phyloP scores from a whole-genome alignment of 2,113 vertebrate species.

The Cichladusa arquata region DNA sequence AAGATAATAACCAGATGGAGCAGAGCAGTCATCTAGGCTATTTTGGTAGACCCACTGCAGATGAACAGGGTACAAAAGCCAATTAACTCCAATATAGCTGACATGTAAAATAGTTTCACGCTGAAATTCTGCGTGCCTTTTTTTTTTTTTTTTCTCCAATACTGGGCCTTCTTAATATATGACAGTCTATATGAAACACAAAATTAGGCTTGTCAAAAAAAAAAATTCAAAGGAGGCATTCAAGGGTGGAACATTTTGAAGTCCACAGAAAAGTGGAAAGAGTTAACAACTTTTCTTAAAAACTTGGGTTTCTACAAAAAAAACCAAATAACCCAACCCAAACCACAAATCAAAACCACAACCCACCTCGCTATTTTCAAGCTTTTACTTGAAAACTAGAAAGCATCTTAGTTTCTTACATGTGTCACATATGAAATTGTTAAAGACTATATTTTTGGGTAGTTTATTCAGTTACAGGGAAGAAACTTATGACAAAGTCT shows the following conservation, averaged over 20 bases:
- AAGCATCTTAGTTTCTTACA: not conserved
- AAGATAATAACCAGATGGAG: slow-evolving; percentile 27
- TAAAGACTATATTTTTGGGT: not conserved
- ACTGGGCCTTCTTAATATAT: not conserved
- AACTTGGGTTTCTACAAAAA: not conserved
- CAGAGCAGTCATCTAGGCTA: slow-evolving; percentile 10
- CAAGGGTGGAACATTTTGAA: not conserved
- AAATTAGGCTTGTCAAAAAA: not conserved
- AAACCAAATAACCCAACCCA: rapidly evolving
- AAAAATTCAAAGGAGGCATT: not conserved
- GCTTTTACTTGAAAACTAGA: not conserved
- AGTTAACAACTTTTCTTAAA: not conserved
- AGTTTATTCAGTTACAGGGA: not conserved
- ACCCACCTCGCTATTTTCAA: not conserved
- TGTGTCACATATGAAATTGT: not conserved
- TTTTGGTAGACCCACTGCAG: slow-evolving; percentile 21
- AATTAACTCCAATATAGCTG: slow-evolving; percentile 2
- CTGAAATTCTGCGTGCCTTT: not conserved
- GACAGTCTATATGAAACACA: rapidly evolving
- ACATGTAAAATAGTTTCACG: not conserved
- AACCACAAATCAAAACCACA: not conserved
- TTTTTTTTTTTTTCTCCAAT: not conserved
- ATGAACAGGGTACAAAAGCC: not conserved
- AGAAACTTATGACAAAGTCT: not conserved
- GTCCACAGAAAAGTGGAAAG: not conserved